A percentile compares a stretch with the other conserved stretches of the same genome.
Conservation (phyloP, 2,888 invertebrate genomes). For the Penaeus monodon region DNA sequence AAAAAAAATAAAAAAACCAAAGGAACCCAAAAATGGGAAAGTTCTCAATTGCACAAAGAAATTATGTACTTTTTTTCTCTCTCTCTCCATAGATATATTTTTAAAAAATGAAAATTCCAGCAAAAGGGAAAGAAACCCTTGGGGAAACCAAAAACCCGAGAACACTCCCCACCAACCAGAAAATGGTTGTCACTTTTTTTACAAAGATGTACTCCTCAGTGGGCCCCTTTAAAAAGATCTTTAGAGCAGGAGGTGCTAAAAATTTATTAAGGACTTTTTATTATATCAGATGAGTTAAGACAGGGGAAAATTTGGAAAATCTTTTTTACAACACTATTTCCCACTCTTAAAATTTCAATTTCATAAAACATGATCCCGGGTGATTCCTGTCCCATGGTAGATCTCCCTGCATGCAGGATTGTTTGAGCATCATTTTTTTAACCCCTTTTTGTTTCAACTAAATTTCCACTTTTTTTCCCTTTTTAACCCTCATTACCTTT, state of each 20-base stretch:
- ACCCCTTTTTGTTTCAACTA: too few species aligned
- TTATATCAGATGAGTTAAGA: background rate
- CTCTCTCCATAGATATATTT: conserved; percentile 49
- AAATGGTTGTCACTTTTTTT: conserved; percentile 79
- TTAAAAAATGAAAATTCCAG: conserved; percentile 32
- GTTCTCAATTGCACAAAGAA: too few species aligned
- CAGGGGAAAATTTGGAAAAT: background rate
- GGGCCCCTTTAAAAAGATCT: conserved; percentile 59
- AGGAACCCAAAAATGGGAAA: too few species aligned
- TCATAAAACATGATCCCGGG: too few species aligned
- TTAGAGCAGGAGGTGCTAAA: background rate
- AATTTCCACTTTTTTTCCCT: too few species aligned
- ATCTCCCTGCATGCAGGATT: too few species aligned
- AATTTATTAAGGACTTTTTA: background rate
- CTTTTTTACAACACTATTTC: too few species aligned
- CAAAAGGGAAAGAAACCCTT: conserved; percentile 55
- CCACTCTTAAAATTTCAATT: too few species aligned
- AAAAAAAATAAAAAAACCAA: too few species aligned
- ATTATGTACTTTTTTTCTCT: background rate
- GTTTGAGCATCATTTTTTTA: too few species aligned
- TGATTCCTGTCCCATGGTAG: too few species aligned
- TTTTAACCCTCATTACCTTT: too few species aligned
- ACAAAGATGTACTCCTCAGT: conserved; percentile 72
- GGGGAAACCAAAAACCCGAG: conserved; percentile 59
- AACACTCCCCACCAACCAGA: conserved; percentile 70